Evolutionary conservation across 1,140 invertebrate genomes (phyloP).

Genomic region (Bombus picipes): DNA sequence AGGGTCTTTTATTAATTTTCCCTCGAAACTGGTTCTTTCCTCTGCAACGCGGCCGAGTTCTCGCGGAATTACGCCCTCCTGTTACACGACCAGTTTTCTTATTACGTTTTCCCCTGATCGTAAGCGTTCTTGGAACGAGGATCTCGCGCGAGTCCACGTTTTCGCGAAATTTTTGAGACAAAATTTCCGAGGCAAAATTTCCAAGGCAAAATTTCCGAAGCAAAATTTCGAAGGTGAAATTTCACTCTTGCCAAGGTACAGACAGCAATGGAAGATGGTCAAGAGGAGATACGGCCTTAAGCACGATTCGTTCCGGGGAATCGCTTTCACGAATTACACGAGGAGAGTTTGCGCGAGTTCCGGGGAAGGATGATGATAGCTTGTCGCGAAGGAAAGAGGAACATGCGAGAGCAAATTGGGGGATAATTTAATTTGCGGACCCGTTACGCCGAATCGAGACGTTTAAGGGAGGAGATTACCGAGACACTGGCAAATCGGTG

Average conservation of each 20-base stretch:
- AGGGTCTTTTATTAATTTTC: constrained; percentile 25
- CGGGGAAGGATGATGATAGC: constrained; percentile 10
- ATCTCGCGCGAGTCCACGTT: neutral
- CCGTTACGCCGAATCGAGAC: constrained; percentile 7
- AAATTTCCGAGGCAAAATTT: neutral
- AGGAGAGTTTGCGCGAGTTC: neutral
- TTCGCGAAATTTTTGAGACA: neutral
- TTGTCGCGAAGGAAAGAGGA: neutral
- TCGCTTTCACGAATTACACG: constrained; percentile 24
- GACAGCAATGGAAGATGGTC: neutral
- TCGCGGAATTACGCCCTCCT: constrained; percentile 7
- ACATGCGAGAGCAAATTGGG: constrained; percentile 21
- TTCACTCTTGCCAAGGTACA: neutral
- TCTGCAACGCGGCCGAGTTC: neutral
- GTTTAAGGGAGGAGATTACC: neutral
- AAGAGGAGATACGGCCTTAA: neutral
- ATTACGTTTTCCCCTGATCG: neutral
- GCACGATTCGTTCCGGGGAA: constrained; percentile 19
- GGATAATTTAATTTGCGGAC: constrained; percentile 4
- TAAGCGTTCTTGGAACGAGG: neutral
- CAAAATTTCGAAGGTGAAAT: neutral
- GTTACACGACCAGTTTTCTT: neutral
- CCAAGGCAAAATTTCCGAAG: neutral
- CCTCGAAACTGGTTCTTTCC: neutral
- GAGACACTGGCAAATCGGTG: neutral